phyloP scores from a whole-genome alignment of 2,888 invertebrate species.

The Lasioglossum figueresi region DNA sequence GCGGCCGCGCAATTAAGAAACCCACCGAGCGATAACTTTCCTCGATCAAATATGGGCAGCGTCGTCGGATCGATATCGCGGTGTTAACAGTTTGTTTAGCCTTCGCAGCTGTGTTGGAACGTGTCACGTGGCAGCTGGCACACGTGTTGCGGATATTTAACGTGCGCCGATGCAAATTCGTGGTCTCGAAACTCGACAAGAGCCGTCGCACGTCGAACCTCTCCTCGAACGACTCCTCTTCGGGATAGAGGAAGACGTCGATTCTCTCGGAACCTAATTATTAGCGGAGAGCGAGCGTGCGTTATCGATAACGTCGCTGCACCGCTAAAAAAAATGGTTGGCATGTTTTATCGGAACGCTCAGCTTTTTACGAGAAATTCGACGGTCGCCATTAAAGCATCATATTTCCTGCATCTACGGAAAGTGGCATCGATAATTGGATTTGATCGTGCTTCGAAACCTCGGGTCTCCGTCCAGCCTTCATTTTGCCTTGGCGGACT shows the following conservation, averaged over 20 bases:
- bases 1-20: not conserved
- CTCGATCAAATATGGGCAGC: constrained; percentile 15
- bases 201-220: not conserved
- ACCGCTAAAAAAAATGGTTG: not conserved
- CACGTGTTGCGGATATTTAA: constrained; percentile 23
- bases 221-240: not conserved
- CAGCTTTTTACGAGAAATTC: not conserved
- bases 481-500: not conserved
- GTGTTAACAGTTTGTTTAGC: constrained; percentile 33
- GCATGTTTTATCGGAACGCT: not conserved
- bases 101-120: constrained; percentile 45
- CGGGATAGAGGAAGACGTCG: not conserved
- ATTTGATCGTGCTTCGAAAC: not conserved
- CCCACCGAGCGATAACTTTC: constrained; percentile 1
- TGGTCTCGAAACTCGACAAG: not conserved
- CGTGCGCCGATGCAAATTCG: not conserved
- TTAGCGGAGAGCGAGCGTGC: not conserved
- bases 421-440: constrained; percentile 21
- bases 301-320: not conserved
- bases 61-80: constrained; percentile 32
- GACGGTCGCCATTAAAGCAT: not conserved
- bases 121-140: constrained; percentile 7
- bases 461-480: not conserved
- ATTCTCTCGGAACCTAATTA: not conserved
- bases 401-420: not conserved